Evolutionary conservation across 2,888 invertebrate genomes (phyloP).

Genomic region (Philonicus albiceps): DNA sequence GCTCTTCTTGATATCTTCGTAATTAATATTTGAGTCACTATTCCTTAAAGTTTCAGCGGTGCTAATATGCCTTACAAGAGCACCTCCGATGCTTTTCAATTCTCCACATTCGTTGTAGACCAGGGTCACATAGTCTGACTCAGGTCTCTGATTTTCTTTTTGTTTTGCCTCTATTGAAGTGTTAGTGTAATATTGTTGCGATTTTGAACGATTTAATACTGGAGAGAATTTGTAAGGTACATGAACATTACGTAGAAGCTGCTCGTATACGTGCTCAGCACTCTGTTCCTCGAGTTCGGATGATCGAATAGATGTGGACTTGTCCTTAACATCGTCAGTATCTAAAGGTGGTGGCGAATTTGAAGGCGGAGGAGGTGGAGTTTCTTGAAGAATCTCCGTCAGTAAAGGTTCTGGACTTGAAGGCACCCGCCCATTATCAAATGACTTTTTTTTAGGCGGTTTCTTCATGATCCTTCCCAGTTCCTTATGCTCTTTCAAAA

Average conservation of each 20-base stretch:
- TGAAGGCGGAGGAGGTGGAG: conserved; percentile 59
- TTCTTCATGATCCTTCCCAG: conserved; percentile 81
- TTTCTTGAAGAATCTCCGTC: conserved; percentile 44
- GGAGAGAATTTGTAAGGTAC: conserved; percentile 64
- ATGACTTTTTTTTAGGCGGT: conserved; percentile 67
- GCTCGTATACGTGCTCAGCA: conserved; percentile 62
- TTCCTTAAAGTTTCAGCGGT: conserved; percentile 49
- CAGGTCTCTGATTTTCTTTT: conserved; percentile 55
- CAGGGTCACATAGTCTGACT: conserved; percentile 62
- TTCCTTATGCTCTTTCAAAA: conserved; percentile 83
- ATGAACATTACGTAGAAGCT: conserved; percentile 61
- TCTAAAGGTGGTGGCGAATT: conserved; percentile 60
- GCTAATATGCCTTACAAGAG: conserved; percentile 50
- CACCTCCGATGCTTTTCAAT: conserved; percentile 57
- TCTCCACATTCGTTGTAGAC: conserved; percentile 58
- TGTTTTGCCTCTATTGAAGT: conserved; percentile 52
- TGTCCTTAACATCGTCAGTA: conserved; percentile 48
- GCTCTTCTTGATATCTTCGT: conserved; percentile 50
- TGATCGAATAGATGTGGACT: background rate
- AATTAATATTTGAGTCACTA: conserved; percentile 53
- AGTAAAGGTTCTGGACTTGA: conserved; percentile 50
- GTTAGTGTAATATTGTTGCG: conserved; percentile 56
- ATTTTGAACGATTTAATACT: conserved; percentile 58
- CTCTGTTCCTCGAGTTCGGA: background rate
- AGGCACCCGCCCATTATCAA: conserved; percentile 51